These are phyloP conservation scores for Hapalemur alaotrensis DNA, from an alignment of 2,797 vertebrate species.

Conservation along the genomic window DNA sequence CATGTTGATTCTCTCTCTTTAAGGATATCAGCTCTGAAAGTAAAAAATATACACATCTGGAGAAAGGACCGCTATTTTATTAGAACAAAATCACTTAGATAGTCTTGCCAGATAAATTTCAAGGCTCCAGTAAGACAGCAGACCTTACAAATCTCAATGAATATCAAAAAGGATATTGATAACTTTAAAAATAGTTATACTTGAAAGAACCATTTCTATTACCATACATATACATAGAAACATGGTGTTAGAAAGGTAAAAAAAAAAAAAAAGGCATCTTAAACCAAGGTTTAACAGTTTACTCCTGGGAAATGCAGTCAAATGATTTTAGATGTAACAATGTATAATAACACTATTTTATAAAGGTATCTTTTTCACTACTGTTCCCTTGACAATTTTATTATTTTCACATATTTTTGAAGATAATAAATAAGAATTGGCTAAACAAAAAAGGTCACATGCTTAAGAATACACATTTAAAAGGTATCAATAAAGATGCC, in stretches of 20 bases:
- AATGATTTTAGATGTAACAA: neutral
- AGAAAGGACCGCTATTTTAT: conserved; percentile 22
- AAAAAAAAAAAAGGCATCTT: neutral
- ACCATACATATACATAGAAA: neutral
- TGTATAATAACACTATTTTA: neutral
- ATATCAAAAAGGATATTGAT: neutral
- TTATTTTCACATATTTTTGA: conserved; percentile 23
- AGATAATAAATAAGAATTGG: neutral
- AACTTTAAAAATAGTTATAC: conserved; percentile 18
- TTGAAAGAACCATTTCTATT: neutral
- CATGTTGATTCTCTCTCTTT: neutral
- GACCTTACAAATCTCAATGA: neutral
- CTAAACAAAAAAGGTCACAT: neutral
- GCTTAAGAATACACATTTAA: neutral
- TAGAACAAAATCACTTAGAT: conserved; percentile 40
- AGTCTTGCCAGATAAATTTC: conserved; percentile 17
- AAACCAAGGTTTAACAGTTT: neutral
- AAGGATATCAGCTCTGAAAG: neutral
- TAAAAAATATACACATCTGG: conserved; percentile 50
- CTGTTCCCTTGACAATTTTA: neutral
- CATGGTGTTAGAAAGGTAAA: neutral
- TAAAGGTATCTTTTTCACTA: neutral
- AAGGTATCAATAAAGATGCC: neutral
- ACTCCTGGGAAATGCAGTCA: neutral
- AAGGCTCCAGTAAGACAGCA: neutral